Evolutionary conservation across 2,113 vertebrate genomes (phyloP), one percentile per base, ranked within the genome.

Genomic region (Esox niger): DNA sequence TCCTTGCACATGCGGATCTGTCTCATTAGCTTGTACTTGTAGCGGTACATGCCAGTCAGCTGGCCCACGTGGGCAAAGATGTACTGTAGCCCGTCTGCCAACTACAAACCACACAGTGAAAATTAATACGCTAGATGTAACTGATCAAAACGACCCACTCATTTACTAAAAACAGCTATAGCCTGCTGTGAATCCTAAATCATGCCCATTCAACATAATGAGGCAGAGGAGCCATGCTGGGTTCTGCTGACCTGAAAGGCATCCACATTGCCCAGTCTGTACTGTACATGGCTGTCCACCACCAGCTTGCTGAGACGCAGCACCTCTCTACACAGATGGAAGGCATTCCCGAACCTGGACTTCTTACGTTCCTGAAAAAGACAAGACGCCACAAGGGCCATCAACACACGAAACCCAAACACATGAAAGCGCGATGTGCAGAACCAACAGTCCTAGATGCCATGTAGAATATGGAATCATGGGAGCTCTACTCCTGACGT

Each of bases 1-100:
- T 99, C 98, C 83, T 99, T 99, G 93, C 98, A 99, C 98, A 99
- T 99, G 1, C 98, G 91, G 78, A 99, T 99, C 85, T 99, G 98
- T 79, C 98, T 91, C 98, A 99, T 99, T 80, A 99, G 84, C 85
- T 99, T 99, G 91, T 99, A 99, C 66, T 99, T 99, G 90, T 99
- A 99, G 1, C 98, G 89, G 88, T 99, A 99, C 98, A 99, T 99
- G 62, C 98, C 98, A 0, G 98, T 99, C 87, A 99, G 90, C 85
- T 99, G 98, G 52, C 98, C 98, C 52, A 99, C 98, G 0, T 99
- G 98, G 69, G 98, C 98, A 33, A 99, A 99, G 89, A 99, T 99
- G 87, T 99, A 99, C 90, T 99, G 98, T 77, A 99, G 83, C 0
- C 98, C 98, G 32, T 99, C 98, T 35, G 97, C 68, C 87, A 99